These are phyloP conservation scores for Ganaspis sp. DNA, from an alignment of 1,140 invertebrate species.

Conservation along the genomic window DNA sequence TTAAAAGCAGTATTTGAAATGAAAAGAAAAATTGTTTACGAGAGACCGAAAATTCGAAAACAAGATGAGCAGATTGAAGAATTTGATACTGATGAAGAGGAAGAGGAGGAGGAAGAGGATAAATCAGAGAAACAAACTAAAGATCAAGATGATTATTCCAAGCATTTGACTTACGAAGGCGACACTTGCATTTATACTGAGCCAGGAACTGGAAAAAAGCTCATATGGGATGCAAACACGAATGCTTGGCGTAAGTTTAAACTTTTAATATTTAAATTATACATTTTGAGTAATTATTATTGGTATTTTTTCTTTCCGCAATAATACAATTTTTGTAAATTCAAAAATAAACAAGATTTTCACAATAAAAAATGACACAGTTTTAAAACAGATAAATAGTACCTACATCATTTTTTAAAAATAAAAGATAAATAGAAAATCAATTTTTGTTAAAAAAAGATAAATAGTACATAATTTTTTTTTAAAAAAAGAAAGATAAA, in stretches of 20 bases:
- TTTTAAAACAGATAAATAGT: no score
- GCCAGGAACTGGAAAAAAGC: slow-evolving; percentile 81
- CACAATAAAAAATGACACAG: no score
- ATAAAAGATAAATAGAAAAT: no score
- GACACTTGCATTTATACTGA: slow-evolving; percentile 86
- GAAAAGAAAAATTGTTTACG: background rate
- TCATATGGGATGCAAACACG: slow-evolving; percentile 80
- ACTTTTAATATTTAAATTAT: slow-evolving; percentile 45
- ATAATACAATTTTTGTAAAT: no score
- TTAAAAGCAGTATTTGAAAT: background rate
- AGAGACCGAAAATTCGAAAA: slow-evolving; percentile 31
- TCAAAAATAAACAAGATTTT: no score
- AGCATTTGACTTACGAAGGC: slow-evolving; percentile 81
- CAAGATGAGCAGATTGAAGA: slow-evolving; percentile 60
- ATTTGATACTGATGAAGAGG: slow-evolving; percentile 63
- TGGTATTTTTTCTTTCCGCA: no score
- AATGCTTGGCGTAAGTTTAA: slow-evolving; percentile 77
- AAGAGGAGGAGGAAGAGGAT: slow-evolving; percentile 37
- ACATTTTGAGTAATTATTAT: slow-evolving; percentile 42
- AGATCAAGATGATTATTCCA: slow-evolving; percentile 66
- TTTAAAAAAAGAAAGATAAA: no score
- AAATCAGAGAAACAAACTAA: slow-evolving; percentile 29
- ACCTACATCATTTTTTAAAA: no score
- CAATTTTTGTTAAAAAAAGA: no score
- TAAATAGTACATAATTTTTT: no score